A percentile compares a stretch with the other conserved stretches of the same genome.
Evolutionary conservation across 2,113 vertebrate species (phyloP).

Genomic region (Labeo rohita): DNA sequence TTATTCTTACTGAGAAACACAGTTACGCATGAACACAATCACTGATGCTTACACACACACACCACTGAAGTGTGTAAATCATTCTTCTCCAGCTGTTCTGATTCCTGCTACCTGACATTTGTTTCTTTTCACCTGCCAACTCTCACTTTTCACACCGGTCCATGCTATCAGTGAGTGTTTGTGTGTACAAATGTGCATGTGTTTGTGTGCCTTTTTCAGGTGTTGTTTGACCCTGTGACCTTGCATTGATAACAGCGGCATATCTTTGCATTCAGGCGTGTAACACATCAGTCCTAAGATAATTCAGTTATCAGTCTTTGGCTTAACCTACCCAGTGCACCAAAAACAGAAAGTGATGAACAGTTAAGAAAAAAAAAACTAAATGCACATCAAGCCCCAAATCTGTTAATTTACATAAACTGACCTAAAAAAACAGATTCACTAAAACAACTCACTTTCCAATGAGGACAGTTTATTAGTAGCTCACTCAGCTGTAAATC

Average conservation of each 20-base stretch:
- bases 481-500: neutral
- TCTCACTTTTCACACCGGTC: conserved; percentile 45
- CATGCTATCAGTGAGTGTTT: conserved; percentile 49
- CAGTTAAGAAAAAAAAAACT: neutral
- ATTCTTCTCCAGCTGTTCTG: conserved; percentile 50
- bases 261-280: conserved; percentile 53
- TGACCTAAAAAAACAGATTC: neutral
- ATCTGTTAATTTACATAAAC: neutral
- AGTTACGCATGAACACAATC: neutral
- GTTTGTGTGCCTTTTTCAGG: conserved; percentile 38
- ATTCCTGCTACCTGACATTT: conserved; percentile 65
- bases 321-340: neutral
- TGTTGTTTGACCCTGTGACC: conserved; percentile 62
- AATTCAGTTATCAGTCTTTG: neutral
- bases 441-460: neutral
- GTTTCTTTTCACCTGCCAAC: conserved; percentile 67
- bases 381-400: neutral
- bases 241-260: conserved; percentile 64
- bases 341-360: neutral
- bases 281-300: conserved; percentile 41
- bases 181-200: conserved; percentile 26
- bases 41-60: conserved; percentile 14
- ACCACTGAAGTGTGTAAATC: conserved; percentile 58
- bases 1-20: neutral
- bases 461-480: neutral